Evolutionary conservation across 92 coral and sea anemone genomes (phyloP), one percentile per base, ranked within the genome.

Genomic region (Porites lobata): DNA sequence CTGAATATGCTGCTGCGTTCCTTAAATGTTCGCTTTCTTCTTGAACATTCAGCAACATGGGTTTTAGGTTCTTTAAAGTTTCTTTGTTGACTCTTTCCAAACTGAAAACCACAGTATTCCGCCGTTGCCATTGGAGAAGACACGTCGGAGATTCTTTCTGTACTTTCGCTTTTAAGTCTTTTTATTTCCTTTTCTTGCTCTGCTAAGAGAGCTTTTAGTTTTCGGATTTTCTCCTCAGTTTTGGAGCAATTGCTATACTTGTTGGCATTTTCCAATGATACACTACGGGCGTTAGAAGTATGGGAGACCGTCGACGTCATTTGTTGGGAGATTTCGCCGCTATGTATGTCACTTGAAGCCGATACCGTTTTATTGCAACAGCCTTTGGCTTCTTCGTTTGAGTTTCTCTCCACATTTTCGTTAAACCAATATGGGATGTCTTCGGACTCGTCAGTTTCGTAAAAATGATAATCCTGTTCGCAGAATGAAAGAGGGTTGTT

Each of bases 151-250:
- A 47, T 20, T 59, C 72, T 78, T 50, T 64, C 71, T 26, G 9
- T 78, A 20, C 58, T 63, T n/a, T 78, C 83, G 52, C 6, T 78
- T 65, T 21, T 64, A 57, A 78, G 58, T 62, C 83, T 26, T 20
- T 20, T 78, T 11, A 78, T 78, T 63, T 52, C 53, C 15, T 64
- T 63, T 20, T 78, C 83, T 19, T 78, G 83, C 71, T 78, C 72
- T 65, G 83, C 83, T 1, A 78, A 19, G 14, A 78, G 65, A 9
- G 83, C 83, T 57, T 47, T 78, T 61, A 78, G 65, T 63, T 57
- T 78, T 64, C 52, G 71, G 11, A 78, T 78, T 19, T 65, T 78
- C 43, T 78, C 58, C 58, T 78, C 83, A 4, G 72, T 78, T 65
- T 64, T 78, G 38, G 83, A 43, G 21, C 22, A 11, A 12, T 18